Percentiles rank a stretch among this genome's conserved stretches.
phyloP scores from a whole-genome alignment of 2,888 invertebrate species.

The Hydroisotoma schaefferi region DNA sequence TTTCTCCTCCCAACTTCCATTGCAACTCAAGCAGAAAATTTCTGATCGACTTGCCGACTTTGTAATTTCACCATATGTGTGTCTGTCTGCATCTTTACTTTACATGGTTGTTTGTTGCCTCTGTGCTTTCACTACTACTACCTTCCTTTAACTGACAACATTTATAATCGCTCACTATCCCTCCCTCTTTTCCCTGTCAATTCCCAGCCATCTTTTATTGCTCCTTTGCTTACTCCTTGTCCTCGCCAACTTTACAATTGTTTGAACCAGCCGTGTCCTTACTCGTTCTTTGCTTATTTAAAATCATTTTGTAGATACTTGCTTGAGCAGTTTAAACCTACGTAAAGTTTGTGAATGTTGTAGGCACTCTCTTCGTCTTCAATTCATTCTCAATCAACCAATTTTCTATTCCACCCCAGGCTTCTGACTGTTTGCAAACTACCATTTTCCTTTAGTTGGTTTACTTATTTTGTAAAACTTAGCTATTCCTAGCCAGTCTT shows the following conservation, averaged over 20 bases:
- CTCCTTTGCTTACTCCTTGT: conserved; percentile 18
- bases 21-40: conserved; percentile 43
- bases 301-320: too few species aligned
- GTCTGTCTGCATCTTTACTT: conserved; percentile 21
- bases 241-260: conserved; percentile 3
- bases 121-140: too few species aligned
- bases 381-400: conserved; percentile 1
- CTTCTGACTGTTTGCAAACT: not conserved
- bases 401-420: conserved; percentile 10
- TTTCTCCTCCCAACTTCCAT: conserved; percentile 18
- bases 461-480: too few species aligned
- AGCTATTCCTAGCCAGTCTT: too few species aligned
- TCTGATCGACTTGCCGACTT: conserved; percentile 47
- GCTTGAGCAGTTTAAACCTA: too few species aligned
- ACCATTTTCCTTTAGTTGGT: too few species aligned
- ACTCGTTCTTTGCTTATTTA: too few species aligned
- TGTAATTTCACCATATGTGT: conserved; percentile 40
- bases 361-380: not conserved
- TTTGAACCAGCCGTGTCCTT: too few species aligned
- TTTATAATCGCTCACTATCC: conserved; percentile 19
- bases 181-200: conserved; percentile 12
- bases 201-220: conserved; percentile 16
- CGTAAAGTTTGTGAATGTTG: too few species aligned
- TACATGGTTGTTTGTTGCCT: too few species aligned
- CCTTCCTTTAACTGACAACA: conserved; percentile 17